phyloP scores from a whole-genome alignment of 2,888 invertebrate species.

The Tetanocera ferruginea region DNA sequence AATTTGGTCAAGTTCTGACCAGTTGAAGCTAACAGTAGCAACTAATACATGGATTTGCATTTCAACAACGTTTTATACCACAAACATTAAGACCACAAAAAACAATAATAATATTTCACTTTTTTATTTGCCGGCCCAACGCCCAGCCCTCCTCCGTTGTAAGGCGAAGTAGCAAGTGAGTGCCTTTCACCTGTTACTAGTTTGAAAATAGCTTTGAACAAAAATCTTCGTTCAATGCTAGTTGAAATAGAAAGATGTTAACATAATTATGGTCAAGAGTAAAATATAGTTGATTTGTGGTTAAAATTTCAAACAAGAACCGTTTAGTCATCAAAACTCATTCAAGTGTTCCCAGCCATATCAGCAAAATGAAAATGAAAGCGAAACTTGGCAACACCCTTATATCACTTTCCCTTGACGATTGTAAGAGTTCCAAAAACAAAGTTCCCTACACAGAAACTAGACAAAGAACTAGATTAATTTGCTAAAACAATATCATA shows the following conservation, averaged over 20 bases:
- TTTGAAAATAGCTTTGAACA: conserved; percentile 19
- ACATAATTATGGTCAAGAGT: conserved; percentile 51
- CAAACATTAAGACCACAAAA: conserved; percentile 14
- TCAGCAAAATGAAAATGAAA: conserved; percentile 31
- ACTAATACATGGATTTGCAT: conserved; percentile 11
- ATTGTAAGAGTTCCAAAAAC: background rate
- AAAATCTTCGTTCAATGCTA: background rate
- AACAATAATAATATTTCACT: background rate
- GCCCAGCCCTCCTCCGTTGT: background rate
- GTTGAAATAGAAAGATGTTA: conserved; percentile 12
- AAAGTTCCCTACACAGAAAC: background rate
- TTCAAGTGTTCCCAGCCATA: conserved; percentile 52
- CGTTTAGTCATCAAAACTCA: conserved; percentile 44
- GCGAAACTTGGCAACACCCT: conserved; percentile 25
- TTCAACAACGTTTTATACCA: conserved; percentile 32
- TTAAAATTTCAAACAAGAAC: conserved; percentile 54
- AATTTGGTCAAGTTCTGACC: background rate
- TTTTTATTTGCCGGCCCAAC: conserved; percentile 7
- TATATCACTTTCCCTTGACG: conserved; percentile 31
- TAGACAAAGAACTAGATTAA: background rate
- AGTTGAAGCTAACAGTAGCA: conserved; percentile 14
- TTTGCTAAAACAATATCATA: background rate
- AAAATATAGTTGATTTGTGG: conserved; percentile 56
- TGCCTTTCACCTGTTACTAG: conserved; percentile 9
- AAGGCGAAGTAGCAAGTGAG: background rate